Evolutionary conservation across 2,888 invertebrate genomes (phyloP).

Genomic region (Zygaena filipendulae): DNA sequence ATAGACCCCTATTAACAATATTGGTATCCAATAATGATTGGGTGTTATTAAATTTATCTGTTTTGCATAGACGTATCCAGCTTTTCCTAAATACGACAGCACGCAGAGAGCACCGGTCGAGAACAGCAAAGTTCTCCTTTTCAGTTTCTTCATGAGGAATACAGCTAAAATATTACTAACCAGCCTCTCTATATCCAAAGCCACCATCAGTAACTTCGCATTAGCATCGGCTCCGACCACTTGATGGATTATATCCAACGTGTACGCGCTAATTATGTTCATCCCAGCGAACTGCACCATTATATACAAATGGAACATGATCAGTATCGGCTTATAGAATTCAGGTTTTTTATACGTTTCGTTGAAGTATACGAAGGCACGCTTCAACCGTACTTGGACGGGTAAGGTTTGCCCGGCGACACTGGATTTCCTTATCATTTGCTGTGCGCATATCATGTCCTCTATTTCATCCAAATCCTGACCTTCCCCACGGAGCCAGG

Average conservation of each 20-base stretch:
- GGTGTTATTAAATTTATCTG: conserved; percentile 19
- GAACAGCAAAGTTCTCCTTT: conserved; percentile 70
- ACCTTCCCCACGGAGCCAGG: conserved; percentile 64
- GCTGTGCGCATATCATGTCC: conserved; percentile 43
- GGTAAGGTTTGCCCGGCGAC: no score
- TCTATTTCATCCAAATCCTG: conserved; percentile 51
- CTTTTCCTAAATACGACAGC: conserved; percentile 66
- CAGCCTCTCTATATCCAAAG: conserved; percentile 72
- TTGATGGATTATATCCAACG: conserved; percentile 71
- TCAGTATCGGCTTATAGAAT: conserved; percentile 69
- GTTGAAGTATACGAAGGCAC: conserved; percentile 30
- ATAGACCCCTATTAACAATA: conserved; percentile 61
- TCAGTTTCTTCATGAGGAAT: conserved; percentile 67
- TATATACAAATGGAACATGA: conserved; percentile 72
- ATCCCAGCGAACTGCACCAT: conserved; percentile 77
- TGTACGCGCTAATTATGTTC: conserved; percentile 76
- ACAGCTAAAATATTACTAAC: conserved; percentile 71
- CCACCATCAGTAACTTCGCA: conserved; percentile 71
- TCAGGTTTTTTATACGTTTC: conserved; percentile 48
- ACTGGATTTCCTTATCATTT: conserved; percentile 28
- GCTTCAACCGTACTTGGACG: conserved; percentile 24
- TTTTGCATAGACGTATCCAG: conserved; percentile 45
- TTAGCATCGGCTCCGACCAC: conserved; percentile 71
- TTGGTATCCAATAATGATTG: conserved; percentile 38
- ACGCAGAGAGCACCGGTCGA: conserved; percentile 69